Percentiles rank a stretch among this genome's conserved stretches.
phyloP scores from a whole-genome alignment of 2,888 invertebrate species.

The Macaria notata region DNA sequence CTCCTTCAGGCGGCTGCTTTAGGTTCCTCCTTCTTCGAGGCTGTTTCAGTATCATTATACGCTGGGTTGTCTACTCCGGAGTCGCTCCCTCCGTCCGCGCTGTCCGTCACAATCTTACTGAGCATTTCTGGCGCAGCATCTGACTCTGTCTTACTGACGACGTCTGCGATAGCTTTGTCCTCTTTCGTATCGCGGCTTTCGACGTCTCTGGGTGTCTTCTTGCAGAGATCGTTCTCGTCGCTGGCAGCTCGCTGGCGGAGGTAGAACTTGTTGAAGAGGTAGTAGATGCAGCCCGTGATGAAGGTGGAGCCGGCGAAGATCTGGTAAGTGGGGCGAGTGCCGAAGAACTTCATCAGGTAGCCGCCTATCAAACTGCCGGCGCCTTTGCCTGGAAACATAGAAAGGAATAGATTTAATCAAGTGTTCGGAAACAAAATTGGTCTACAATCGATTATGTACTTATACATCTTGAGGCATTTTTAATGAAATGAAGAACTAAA shows the following conservation, averaged over 20 bases:
- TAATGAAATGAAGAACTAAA: no score
- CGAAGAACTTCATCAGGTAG: conserved; percentile 87
- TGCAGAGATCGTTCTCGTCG: conserved; percentile 82
- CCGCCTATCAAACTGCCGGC: conserved; percentile 89
- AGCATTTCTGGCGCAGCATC: conserved; percentile 25
- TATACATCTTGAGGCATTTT: no score
- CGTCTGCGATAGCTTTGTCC: conserved; percentile 52
- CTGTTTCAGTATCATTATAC: conserved; percentile 60
- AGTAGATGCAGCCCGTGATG: conserved; percentile 85
- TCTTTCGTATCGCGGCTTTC: conserved; percentile 55
- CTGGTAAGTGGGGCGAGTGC: conserved; percentile 87
- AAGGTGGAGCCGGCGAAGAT: conserved; percentile 85
- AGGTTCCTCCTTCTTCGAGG: conserved; percentile 43
- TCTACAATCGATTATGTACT: no score
- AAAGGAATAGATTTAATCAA: not conserved
- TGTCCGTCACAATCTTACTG: conserved; percentile 53
- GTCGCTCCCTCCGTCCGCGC: conserved; percentile 72
- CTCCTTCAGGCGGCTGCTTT: conserved; percentile 22
- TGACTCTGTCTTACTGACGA: conserved; percentile 41
- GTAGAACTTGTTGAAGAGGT: conserved; percentile 85
- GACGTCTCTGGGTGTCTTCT: conserved; percentile 67
- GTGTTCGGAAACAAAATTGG: no score
- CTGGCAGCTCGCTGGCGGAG: conserved; percentile 79
- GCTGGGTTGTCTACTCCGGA: conserved; percentile 75
- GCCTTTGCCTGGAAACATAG: conserved; percentile 83